A percentile compares a stretch with the other conserved stretches of the same genome.
Evolutionary conservation across 2,797 vertebrate genomes (phyloP).

Genomic region (Trachops cirrhosus): DNA sequence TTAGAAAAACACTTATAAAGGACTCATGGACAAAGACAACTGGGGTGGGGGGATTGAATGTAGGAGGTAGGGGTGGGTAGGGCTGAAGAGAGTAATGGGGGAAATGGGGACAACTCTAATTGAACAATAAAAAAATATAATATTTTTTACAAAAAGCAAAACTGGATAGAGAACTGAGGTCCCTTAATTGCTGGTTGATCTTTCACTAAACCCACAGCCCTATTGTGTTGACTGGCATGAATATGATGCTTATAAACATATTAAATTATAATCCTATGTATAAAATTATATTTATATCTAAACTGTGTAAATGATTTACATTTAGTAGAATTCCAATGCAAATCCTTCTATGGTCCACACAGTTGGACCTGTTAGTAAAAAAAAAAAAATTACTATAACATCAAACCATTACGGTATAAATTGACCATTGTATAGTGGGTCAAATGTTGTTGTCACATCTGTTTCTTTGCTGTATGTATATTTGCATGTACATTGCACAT

Average conservation of each 20-base stretch:
- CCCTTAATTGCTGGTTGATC: neutral
- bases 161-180: neutral
- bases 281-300: neutral
- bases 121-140: no score
- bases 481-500: neutral
- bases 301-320: neutral
- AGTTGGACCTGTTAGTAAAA: neutral
- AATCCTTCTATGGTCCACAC: neutral
- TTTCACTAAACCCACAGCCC: neutral
- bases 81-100: no score
- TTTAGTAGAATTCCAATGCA: conserved; percentile 8
- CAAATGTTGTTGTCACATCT: neutral
- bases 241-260: neutral
- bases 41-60: no score
- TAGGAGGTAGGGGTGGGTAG: no score
- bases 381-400: neutral
- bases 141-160: neutral
- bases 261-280: neutral
- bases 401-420: neutral
- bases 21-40: no score
- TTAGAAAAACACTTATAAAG: no score
- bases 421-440: neutral
- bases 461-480: neutral
- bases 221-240: neutral
- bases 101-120: no score